Base-by-base conservation (phyloP, 2,888 invertebrate species). In the Nezara viridula region DNA sequence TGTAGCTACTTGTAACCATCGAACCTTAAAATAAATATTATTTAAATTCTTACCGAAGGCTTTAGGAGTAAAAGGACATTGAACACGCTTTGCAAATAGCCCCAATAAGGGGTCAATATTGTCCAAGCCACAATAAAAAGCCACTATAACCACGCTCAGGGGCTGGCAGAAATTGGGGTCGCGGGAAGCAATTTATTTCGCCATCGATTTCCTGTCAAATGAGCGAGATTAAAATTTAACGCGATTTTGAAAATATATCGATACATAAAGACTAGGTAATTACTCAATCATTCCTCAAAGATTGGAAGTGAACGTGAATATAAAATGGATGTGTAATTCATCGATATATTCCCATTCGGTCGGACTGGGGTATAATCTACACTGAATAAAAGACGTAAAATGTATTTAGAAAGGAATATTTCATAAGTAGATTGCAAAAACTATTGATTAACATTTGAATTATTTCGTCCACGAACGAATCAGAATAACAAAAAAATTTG, bases 171-270 rank as follows among this genome's bases (percentile, higher is more conserved):
- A 73, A 73, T 73, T 32, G 66, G 66, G 66, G 66, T 73, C 66
- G 32, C 66, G 66, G 66, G 37, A 73, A 73, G 66, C 66, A 73
- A 73, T 73, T 73, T 73, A 73, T 73, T 73, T 73, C 66, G 1
- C 37, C 19, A 73, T 73, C 66, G 66, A 73, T 73, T 73, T 73
- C 37, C 66, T 21, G 66, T 73, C 66, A 73, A 73, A 73, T 73
- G 66, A 73, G 66, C 32, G 66, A 37, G 66, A 73, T 73, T 73
- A 73, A 73, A 73, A 73, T 73, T 73, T 73, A 73, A 73, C 37
- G 66, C 19, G 37, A 73, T 73, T 37, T 37, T 6, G 19, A 37
- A 73, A 73, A 60, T 60, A 60, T 73, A 32, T 73, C 66, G 66
- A 73, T 37, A 7, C 14, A 73, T 73, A 73, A 73, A 73, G 66